Percentiles rank a stretch among this genome's conserved stretches.
Evolutionary conservation across 1,140 invertebrate species (phyloP).

Genomic region (Drosophila orosa): DNA sequence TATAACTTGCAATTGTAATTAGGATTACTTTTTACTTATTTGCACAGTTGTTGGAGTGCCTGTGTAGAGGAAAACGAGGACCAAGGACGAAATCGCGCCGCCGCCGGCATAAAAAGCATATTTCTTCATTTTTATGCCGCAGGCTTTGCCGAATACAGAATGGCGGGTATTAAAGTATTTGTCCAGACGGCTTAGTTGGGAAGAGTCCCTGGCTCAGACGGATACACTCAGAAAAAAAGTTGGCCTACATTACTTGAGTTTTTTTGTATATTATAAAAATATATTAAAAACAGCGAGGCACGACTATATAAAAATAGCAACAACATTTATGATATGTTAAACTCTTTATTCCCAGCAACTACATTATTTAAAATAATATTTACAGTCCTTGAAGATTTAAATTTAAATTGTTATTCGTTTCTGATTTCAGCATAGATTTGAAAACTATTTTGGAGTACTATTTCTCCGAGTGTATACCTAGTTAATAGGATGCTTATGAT

Average conservation of each 20-base stretch:
- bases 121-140: constrained; percentile 68
- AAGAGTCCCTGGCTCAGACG: constrained; percentile 8
- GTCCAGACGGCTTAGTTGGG: constrained; percentile 65
- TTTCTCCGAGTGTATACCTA: constrained; percentile 15
- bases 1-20: constrained; percentile 82
- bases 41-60: constrained; percentile 67
- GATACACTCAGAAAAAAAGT: background rate
- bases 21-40: constrained; percentile 82
- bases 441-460: background rate
- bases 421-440: background rate
- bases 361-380: background rate
- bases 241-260: background rate
- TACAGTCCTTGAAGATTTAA: fast-evolving
- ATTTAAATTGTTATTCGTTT: too few relatives aligned
- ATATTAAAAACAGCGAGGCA: background rate
- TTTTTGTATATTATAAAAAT: background rate
- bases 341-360: background rate
- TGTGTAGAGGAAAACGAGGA: constrained; percentile 14
- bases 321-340: too few relatives aligned
- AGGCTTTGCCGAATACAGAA: constrained; percentile 40
- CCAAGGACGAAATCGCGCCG: constrained; percentile 36
- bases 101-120: constrained; percentile 66
- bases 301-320: too few relatives aligned
- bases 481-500: constrained; percentile 57
- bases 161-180: constrained; percentile 71